phyloP scores from a whole-genome alignment of 1,140 invertebrate genomes.

The Drosophila setifemur region DNA sequence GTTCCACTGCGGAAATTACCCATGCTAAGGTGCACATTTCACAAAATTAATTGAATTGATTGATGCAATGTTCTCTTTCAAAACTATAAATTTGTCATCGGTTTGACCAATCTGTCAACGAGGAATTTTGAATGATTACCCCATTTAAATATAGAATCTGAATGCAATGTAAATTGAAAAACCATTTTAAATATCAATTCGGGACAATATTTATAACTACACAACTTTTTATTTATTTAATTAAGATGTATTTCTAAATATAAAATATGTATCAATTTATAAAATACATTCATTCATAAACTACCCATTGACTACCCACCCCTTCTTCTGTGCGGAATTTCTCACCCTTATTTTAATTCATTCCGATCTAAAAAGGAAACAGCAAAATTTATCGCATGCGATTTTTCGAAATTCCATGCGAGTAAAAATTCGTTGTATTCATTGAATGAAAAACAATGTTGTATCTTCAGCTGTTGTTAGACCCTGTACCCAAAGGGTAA shows the following conservation, averaged over 20 bases:
- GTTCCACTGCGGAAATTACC: constrained; percentile 1
- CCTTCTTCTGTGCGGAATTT: background rate
- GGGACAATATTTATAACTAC: no score
- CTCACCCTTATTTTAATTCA: constrained; percentile 4
- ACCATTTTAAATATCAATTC: no score
- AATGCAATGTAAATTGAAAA: no score
- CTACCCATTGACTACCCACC: background rate
- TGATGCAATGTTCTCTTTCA: background rate
- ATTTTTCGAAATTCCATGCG: background rate
- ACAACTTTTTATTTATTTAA: no score
- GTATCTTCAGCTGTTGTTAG: background rate
- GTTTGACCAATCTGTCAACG: background rate
- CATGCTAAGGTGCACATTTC: background rate
- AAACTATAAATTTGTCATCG: constrained; percentile 28
- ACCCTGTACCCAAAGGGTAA: no score
- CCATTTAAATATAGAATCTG: constrained; percentile 14
- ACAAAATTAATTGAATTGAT: background rate
- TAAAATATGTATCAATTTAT: no score
- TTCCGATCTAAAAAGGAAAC: background rate
- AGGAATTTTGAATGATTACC: constrained; percentile 18
- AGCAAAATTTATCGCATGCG: constrained; percentile 13
- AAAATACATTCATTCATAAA: no score
- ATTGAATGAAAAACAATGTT: constrained; percentile 2
- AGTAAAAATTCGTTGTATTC: constrained; percentile 3
- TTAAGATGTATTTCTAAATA: background rate